Evolutionary conservation across 2,113 vertebrate genomes (phyloP), one percentile per base, ranked within the genome.

Genomic region (Symphodus melops): DNA sequence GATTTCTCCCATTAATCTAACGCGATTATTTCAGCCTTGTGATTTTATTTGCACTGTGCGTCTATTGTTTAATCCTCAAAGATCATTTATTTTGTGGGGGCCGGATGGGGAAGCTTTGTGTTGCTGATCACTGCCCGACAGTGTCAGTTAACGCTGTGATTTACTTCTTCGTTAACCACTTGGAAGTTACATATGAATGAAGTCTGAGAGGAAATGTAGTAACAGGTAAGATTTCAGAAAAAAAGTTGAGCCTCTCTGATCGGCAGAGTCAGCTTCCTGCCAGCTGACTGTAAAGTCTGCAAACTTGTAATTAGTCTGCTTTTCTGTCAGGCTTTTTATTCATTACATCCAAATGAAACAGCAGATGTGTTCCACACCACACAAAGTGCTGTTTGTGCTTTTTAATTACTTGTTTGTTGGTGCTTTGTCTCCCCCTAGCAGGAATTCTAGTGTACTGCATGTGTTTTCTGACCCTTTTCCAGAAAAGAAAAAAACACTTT

Each of bases 401-500:
- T 80, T 88, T 73, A 73, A 80, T 65, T 12, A 56, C 46, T n/a
- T n/a, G 25, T 86, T 84, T 64, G 68, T 86, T 82, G 82, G 84
- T 72, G 69, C 88, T 86, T 77, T 91, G 89, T 91, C 89, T 63
- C 91, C 90, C 86, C 75, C 91, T 77, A 88, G 80, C 84, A 88
- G 85, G 73, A 12, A n/a, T 4, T 28, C 1, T 0, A 0, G 28
- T 25, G 67, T 63, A 86, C 84, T 88, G 77, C 86, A 82, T 11
- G 20, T 57, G 1, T 36, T 57, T 14, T 8, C 42, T 65, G 54
- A 33, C 28, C 28, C 28, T 5, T 5, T 5, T 5, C 28, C 5
- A 28, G 5, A 28, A 28, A 28, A 33, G 6, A 33, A 33, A 33
- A 33, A 33, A 33, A 5, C 28, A 33, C 28, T 33, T 33, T 33